Evolutionary conservation across 1,140 invertebrate genomes (phyloP).

Genomic region (Macrobrachium rosenbergii): DNA sequence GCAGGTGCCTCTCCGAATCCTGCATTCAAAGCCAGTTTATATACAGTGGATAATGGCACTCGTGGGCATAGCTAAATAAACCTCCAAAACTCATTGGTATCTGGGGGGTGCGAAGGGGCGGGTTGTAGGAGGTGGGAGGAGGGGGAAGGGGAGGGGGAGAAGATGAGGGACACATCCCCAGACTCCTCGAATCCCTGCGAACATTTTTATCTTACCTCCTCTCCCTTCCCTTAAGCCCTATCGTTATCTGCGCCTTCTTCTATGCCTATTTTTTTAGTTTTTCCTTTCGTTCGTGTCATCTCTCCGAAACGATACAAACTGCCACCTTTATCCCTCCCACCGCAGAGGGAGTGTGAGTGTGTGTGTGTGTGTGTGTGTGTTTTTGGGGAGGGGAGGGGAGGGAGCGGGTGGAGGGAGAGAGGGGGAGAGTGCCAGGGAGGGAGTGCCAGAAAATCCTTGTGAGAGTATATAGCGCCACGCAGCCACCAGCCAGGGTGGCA

Average conservation of each 20-base stretch:
- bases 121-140: not conserved
- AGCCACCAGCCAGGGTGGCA: not conserved
- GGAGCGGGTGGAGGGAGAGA: too few relatives aligned
- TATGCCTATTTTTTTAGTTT: too few relatives aligned
- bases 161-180: not conserved
- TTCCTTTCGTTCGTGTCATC: not conserved
- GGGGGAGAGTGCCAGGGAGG: too few relatives aligned
- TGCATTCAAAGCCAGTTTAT: conserved; percentile 31
- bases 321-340: not conserved
- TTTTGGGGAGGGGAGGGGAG: too few relatives aligned
- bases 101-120: too few relatives aligned
- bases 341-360: conserved; percentile 10
- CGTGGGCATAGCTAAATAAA: conserved; percentile 23
- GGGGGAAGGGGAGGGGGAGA: not conserved
- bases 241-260: too few relatives aligned
- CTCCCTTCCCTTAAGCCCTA: too few relatives aligned
- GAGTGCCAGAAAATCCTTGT: too few relatives aligned
- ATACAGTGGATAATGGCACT: conserved; percentile 43
- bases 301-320: not conserved
- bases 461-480: too few relatives aligned
- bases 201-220: not conserved
- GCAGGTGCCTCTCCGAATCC: conserved; percentile 12
- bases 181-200: not conserved
- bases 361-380: not conserved
- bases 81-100: conserved; percentile 38